Evolutionary conservation across 2,797 vertebrate genomes (phyloP).

Genomic region (Microtus californicus): DNA sequence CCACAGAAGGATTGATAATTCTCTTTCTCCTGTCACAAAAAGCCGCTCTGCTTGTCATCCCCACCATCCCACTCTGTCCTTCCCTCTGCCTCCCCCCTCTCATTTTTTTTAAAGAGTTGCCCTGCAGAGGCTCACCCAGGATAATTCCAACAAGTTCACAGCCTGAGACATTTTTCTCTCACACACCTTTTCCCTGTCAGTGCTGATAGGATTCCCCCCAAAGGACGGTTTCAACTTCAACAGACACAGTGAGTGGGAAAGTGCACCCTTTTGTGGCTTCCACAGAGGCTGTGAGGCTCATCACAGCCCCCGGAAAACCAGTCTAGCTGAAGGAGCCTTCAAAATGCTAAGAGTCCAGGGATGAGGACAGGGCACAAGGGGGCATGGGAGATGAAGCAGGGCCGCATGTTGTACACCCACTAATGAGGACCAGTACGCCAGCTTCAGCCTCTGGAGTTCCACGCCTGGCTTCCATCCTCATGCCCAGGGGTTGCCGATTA

Average conservation of each 20-base stretch:
- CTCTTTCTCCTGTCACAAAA: constrained; percentile 48
- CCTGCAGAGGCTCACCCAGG: constrained; percentile 5
- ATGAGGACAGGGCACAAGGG: background rate
- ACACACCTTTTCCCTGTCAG: constrained; percentile 2
- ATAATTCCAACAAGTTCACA: constrained; percentile 57
- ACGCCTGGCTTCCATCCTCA: background rate
- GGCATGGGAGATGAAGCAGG: too few species aligned
- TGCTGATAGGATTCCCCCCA: background rate
- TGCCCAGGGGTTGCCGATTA: background rate
- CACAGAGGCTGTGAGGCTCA: constrained; percentile 36
- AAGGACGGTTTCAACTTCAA: constrained; percentile 44
- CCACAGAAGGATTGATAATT: constrained; percentile 24
- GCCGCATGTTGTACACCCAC: background rate
- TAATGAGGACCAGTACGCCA: constrained; percentile 6
- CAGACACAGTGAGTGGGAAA: background rate
- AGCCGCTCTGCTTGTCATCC: background rate
- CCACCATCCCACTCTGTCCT: background rate
- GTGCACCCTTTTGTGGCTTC: constrained; percentile 42
- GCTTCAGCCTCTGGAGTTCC: background rate
- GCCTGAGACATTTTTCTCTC: constrained; percentile 27
- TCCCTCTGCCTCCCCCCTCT: too few species aligned
- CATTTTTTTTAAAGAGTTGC: background rate
- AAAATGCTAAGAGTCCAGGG: constrained; percentile 46
- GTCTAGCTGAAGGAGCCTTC: constrained; percentile 3
- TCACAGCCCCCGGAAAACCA: background rate